Percentiles rank a stretch among this genome's conserved stretches.
Conservation (phyloP, 2,888 invertebrate species). For the Gordius sp. region DNA sequence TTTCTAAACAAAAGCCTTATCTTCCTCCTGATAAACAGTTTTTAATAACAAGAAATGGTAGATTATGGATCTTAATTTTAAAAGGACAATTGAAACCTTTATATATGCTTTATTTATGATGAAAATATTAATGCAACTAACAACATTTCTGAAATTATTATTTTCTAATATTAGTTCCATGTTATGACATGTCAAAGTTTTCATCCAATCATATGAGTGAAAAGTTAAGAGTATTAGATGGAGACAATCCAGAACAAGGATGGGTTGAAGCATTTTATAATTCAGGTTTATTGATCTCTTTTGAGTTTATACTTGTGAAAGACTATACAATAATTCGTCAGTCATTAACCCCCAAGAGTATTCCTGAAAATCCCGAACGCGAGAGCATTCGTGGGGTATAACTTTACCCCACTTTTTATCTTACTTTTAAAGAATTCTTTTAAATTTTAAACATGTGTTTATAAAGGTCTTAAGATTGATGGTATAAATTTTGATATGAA, state of each 20-base stretch:
- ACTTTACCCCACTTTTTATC: too few relatives aligned
- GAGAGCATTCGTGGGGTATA: too few relatives aligned
- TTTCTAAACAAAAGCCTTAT: constrained; percentile 57
- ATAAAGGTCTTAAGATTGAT: too few relatives aligned
- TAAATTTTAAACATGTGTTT: too few relatives aligned
- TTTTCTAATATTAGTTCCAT: constrained; percentile 14
- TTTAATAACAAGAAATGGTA: constrained; percentile 60
- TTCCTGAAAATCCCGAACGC: too few relatives aligned
- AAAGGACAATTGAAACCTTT: too few relatives aligned
- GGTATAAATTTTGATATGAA: too few relatives aligned
- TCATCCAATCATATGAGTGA: constrained; percentile 1
- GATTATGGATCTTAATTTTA: too few relatives aligned
- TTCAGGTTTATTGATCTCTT: constrained; percentile 8
- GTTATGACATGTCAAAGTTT: constrained; percentile 12
- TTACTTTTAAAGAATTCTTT: too few relatives aligned
- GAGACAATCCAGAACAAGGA: constrained; percentile 4
- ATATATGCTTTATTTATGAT: too few relatives aligned
- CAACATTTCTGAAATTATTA: background rate
- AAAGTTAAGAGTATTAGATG: constrained; percentile 16
- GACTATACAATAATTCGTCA: too few relatives aligned
- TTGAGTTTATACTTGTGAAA: background rate
- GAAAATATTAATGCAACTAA: background rate
- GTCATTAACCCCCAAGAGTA: too few relatives aligned
- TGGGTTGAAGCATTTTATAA: constrained; percentile 11
- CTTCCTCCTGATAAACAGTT: constrained; percentile 79